Percentiles rank a stretch among this genome's conserved stretches.
Evolutionary conservation across 2,797 vertebrate genomes (phyloP).

Genomic region (Pantherophis alleghaniensis): DNA sequence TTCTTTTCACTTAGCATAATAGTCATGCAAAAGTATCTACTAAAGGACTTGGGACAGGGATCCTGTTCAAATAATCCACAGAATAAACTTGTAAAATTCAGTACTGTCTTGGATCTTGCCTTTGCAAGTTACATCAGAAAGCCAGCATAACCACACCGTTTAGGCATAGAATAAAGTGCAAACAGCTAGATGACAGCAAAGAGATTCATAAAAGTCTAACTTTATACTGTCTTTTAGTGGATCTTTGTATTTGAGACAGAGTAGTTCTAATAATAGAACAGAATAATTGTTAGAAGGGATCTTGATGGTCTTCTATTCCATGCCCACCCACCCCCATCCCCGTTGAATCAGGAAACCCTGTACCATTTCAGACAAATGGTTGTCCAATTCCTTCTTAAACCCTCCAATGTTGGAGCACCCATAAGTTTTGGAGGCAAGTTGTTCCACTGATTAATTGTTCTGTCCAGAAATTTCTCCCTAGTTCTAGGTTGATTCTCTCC

Average conservation of each 20-base stretch:
- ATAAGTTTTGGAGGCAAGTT: background rate
- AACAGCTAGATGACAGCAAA: background rate
- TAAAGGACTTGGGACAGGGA: conserved; percentile 46
- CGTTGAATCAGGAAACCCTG: background rate
- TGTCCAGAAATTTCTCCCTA: background rate
- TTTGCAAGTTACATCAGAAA: background rate
- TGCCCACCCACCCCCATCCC: too few relatives aligned
- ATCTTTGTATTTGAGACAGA: background rate
- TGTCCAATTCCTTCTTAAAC: background rate
- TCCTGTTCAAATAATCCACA: conserved; percentile 16
- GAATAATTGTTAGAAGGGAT: background rate
- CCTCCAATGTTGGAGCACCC: background rate
- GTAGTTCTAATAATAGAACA: background rate
- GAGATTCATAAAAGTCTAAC: background rate
- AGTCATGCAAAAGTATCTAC: conserved; percentile 48
- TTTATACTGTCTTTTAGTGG: background rate
- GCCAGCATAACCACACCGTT: background rate
- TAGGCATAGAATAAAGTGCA: background rate
- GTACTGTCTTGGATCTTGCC: background rate
- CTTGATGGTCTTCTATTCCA: background rate
- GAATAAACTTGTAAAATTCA: background rate
- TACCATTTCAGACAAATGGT: background rate
- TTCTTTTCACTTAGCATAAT: conserved; percentile 58
- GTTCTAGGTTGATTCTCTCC: background rate
- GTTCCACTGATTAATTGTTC: background rate